A percentile compares a stretch with the other conserved stretches of the same genome.
These are phyloP conservation scores for Gallinago stenura DNA, from an alignment of 2,797 vertebrate genomes.

Conservation along the genomic window DNA sequence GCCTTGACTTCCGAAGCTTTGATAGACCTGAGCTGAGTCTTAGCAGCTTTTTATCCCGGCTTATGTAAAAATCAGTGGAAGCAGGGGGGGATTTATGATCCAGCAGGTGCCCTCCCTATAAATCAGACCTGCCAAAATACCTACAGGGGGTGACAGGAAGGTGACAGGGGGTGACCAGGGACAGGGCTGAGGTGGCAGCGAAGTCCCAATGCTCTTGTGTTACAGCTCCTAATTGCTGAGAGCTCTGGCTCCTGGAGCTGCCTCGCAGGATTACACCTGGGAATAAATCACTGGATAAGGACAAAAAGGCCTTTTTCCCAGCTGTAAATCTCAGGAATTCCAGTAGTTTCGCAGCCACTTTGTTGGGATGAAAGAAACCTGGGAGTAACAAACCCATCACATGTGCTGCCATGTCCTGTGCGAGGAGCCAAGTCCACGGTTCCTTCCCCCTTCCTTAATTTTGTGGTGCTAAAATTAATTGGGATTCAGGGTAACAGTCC, in stretches of 20 bases:
- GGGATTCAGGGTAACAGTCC: not conserved
- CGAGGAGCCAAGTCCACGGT: not conserved
- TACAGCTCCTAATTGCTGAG: not conserved
- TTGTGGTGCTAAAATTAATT: not conserved
- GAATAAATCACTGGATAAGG: not conserved
- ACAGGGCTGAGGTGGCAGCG: not conserved
- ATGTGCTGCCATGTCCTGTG: fast-evolving
- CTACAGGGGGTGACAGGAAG: not conserved
- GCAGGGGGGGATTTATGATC: fast-evolving
- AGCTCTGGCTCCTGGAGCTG: not conserved
- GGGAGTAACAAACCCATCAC: not conserved
- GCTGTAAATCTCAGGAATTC: not conserved
- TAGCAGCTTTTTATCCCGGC: not conserved
- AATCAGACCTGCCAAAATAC: not conserved
- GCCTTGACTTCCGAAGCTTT: not conserved
- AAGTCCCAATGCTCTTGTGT: not conserved
- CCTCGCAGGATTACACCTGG: not conserved
- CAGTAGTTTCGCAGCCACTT: not conserved
- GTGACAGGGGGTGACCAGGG: not conserved
- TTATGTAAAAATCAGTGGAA: not conserved
- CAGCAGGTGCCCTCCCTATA: not conserved
- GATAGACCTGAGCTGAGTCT: not conserved
- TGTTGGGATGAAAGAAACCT: not conserved
- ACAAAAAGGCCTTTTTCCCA: fast-evolving
- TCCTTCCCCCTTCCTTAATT: not conserved